Conservation (phyloP, 2,113 vertebrate species). For the Pangasianodon gigas region DNA sequence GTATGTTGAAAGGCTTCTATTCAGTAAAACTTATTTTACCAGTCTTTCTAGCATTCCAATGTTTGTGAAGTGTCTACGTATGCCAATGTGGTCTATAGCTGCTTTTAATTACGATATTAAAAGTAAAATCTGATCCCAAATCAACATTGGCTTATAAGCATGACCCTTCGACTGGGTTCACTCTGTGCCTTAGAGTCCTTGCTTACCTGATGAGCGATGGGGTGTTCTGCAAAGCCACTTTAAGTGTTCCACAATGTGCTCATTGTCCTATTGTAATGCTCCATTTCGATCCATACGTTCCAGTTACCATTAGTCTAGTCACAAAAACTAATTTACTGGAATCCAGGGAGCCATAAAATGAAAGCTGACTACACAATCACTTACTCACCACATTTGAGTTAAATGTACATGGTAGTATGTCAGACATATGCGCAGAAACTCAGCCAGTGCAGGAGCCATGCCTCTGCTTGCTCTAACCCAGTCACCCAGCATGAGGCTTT, state of each 20-base stretch:
- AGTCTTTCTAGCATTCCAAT: not conserved
- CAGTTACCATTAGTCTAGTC: conserved; percentile 37
- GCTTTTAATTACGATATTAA: conserved; percentile 7
- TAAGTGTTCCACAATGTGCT: conserved; percentile 27
- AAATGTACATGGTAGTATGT: conserved; percentile 29
- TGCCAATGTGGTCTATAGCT: not conserved
- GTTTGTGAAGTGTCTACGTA: not conserved
- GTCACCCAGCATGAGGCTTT: conserved; percentile 20
- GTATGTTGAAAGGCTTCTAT: not conserved
- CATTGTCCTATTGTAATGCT: conserved; percentile 37
- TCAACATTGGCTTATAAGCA: not conserved
- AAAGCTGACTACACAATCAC: conserved; percentile 34
- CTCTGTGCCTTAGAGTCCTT: not conserved
- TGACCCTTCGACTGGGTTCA: conserved; percentile 15
- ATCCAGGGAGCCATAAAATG: conserved; percentile 37
- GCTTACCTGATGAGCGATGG: conserved; percentile 20
- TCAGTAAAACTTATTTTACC: not conserved
- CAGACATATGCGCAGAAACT: conserved; percentile 12
- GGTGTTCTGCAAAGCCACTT: conserved; percentile 16
- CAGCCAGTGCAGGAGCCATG: conserved; percentile 26
- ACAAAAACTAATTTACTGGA: conserved; percentile 25
- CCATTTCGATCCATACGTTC: conserved; percentile 45
- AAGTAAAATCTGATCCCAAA: conserved; percentile 13
- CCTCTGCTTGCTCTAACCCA: conserved; percentile 16
- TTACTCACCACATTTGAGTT: conserved; percentile 18